Evolutionary conservation across 1,140 invertebrate genomes (phyloP).

Genomic region (Aphidius ervi): DNA sequence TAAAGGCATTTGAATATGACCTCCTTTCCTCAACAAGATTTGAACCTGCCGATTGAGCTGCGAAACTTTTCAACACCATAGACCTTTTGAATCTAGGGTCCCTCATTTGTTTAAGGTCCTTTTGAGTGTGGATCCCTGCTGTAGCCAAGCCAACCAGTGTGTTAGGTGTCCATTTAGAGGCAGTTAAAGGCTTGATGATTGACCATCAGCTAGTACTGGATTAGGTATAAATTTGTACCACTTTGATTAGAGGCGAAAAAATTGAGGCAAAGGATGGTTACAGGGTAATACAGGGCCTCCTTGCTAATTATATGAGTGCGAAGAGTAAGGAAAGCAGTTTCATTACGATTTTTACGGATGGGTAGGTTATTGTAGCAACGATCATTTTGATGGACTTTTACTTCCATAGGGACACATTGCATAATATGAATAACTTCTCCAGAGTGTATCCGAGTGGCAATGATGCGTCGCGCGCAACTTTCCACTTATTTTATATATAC

Average conservation of each 20-base stretch:
- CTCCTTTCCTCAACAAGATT: neutral
- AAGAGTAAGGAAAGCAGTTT: slow-evolving; percentile 14
- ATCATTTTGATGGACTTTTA: neutral
- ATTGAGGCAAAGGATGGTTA: slow-evolving; percentile 20
- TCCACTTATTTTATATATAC: too few relatives aligned
- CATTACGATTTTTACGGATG: slow-evolving; percentile 6
- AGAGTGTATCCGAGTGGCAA: too few relatives aligned
- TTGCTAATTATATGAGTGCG: slow-evolving; percentile 18
- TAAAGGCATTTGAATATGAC: slow-evolving; percentile 3
- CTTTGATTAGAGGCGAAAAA: too few relatives aligned
- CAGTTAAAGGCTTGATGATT: too few relatives aligned
- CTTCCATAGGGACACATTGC: slow-evolving; percentile 20
- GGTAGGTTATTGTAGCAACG: slow-evolving; percentile 24
- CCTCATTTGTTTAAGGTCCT: neutral
- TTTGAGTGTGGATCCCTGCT: slow-evolving; percentile 14
- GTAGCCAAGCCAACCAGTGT: slow-evolving; percentile 7
- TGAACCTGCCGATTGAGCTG: neutral
- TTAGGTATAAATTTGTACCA: too few relatives aligned
- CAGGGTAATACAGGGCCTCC: slow-evolving; percentile 5
- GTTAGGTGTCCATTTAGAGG: too few relatives aligned
- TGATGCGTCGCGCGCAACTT: too few relatives aligned
- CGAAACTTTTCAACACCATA: neutral
- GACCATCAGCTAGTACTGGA: too few relatives aligned
- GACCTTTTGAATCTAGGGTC: neutral
- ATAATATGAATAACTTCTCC: slow-evolving; percentile 24